Evolutionary conservation across 2,113 vertebrate genomes (phyloP), one percentile per base, ranked within the genome.

Genomic region (Grus americana): DNA sequence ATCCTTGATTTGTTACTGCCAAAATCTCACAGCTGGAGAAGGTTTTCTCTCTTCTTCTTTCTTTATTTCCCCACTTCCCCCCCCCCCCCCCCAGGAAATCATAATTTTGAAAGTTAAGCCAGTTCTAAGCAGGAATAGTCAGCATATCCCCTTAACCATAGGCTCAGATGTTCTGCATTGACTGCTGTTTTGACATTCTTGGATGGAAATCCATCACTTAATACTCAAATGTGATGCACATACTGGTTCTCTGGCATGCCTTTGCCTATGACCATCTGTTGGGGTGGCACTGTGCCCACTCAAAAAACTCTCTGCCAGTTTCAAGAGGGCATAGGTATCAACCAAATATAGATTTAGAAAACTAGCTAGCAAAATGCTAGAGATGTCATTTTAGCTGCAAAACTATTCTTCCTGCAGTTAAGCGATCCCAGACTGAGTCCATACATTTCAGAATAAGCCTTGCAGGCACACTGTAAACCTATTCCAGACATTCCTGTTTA

Each of bases 181-280:
- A 93, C 86, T 97, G 78, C 78, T 95, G 92, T 94, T 96, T 95
- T 87, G 86, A 93, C 49, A 70, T 86, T 65, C 66, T 61, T 85
- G 88, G 86, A 85, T 58, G 76, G 59, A 87, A 47, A 79, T 58
- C 75, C 68, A 87, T 68, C 34, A 6, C 93, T 94, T 93, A 94
- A 96, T 67, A 82, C 92, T 95, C 90, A 79, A 50, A 91, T 29
- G 34, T 38, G 58, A 89, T 36, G 58, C 65, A 55, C 61, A 59
- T 91, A 87, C 95, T 86, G 88, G 94, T 82, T 96, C 47, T 86
- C 85, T 94, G 97, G 94, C 96, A 85, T 89, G 95, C 63, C 89
- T 96, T 86, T 0, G 6, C 27, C 38, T 67, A 49, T 8, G 32
- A 38, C 95, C 96, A 96, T 95, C 96, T 98, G 97, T 47, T 63